These are phyloP conservation scores for Melieria crassipennis DNA, from an alignment of 2,888 invertebrate species.

Conservation along the genomic window DNA sequence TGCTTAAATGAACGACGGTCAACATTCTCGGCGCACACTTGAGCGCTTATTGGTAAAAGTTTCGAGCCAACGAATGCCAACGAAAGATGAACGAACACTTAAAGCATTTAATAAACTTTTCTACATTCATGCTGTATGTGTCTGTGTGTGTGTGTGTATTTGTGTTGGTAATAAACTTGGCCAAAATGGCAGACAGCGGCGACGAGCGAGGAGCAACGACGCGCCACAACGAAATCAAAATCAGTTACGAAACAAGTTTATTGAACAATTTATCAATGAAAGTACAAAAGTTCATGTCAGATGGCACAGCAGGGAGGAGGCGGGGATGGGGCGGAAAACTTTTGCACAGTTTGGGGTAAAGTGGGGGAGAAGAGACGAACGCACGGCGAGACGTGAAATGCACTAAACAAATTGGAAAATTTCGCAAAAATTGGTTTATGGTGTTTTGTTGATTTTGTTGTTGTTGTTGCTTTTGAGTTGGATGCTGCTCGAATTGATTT, in stretches of 20 bases:
- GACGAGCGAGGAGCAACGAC: slow-evolving; percentile 10
- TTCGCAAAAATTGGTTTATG: slow-evolving; percentile 29
- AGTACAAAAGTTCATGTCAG: background rate
- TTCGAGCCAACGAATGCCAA: too few species aligned
- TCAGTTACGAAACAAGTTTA: slow-evolving; percentile 35
- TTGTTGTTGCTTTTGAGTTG: too few species aligned
- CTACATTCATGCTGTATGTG: too few species aligned
- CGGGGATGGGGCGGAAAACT: background rate
- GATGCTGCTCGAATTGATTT: slow-evolving; percentile 1
- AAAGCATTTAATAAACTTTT: too few species aligned
- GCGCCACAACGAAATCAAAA: slow-evolving; percentile 27
- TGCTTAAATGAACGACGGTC: too few species aligned
- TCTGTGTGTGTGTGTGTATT: too few species aligned
- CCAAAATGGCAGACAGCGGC: slow-evolving; percentile 1
- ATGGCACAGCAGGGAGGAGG: too few species aligned
- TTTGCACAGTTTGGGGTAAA: slow-evolving; percentile 16
- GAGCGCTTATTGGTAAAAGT: too few species aligned
- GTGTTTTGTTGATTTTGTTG: background rate
- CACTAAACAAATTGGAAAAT: slow-evolving; percentile 27
- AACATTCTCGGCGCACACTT: too few species aligned
- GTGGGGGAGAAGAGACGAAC: background rate
- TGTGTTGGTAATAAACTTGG: slow-evolving; percentile 18
- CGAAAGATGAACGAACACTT: too few species aligned
- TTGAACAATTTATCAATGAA: slow-evolving; percentile 36
- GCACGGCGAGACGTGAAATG: background rate